Evolutionary conservation across 2,113 vertebrate species (phyloP), one percentile per base, ranked within the genome.

Genomic region (Heteronetta atricapilla): DNA sequence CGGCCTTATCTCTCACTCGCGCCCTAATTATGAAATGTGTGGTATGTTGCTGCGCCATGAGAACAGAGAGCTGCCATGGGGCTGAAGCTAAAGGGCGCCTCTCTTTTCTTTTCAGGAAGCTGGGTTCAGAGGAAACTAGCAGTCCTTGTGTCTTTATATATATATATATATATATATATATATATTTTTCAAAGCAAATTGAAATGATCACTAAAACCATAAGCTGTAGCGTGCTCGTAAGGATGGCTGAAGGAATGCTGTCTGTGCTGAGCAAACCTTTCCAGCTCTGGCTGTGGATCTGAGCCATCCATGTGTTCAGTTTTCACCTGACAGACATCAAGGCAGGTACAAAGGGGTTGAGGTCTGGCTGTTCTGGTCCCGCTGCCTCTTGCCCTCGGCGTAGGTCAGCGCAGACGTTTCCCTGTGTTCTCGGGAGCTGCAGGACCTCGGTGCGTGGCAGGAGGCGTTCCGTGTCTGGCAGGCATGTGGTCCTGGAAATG

Each of bases 21-120:
- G 9, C 74, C 88, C 94, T 89, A 64, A 91, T 84, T 92, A 87
- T 93, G 95, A 85, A 97, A 94, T 93, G 93, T 56, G 88, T 92
- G 95, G 92, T 97, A 95, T 97, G 96, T 13, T 87, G 76, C 79
- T 83, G 38, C 70, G 85, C 62, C 73, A 29, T 36, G 64, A 55
- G 73, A 96, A 74, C 80, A 63, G 34, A 31, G 84, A 58, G 68
- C 81, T 77, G 63, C 36, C 48, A 58, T 33, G 29, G 88, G 82
- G 88, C 82, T 75, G 46, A 42, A 77, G 56, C 91, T 83, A 88
- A 29, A 69, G 90, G 96, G 75, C 86, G 83, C 78, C 33, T 73
- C 86, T 59, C 23, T 2, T 20, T 92, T 11, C 78, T 89, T 44
- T 17, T 48, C 55, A 34, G 84, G 18, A 21, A 79, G 59, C 16